phyloP scores from a whole-genome alignment of 1,140 invertebrate species.

The Drosophila watanabei region DNA sequence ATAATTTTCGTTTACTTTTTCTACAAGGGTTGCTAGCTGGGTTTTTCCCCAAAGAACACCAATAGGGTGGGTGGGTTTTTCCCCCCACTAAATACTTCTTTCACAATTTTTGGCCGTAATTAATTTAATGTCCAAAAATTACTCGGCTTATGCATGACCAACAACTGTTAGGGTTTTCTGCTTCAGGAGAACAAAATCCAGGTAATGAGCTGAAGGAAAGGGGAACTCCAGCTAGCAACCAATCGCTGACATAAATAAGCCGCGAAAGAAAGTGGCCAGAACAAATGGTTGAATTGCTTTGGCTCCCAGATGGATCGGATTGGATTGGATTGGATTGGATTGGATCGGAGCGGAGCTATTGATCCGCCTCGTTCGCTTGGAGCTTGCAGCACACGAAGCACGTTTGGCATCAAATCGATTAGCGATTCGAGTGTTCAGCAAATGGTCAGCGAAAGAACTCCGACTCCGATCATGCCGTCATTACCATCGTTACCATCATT shows the following conservation, averaged over 20 bases:
- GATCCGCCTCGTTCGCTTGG: slow-evolving; percentile 39
- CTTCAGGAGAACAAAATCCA: not conserved
- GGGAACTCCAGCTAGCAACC: not conserved
- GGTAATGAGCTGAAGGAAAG: slow-evolving; percentile 10
- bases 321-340: slow-evolving; percentile 24
- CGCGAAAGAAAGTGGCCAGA: slow-evolving; percentile 69
- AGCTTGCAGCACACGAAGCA: slow-evolving; percentile 32
- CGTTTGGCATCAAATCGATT: slow-evolving; percentile 80
- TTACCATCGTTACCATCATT: slow-evolving; percentile 42
- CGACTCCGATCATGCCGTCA: slow-evolving; percentile 24
- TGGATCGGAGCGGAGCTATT: slow-evolving; percentile 30
- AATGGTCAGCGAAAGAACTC: slow-evolving; percentile 57
- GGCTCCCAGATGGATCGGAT: slow-evolving; percentile 41
- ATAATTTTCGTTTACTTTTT: slow-evolving; percentile 31
- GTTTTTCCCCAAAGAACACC: not conserved
- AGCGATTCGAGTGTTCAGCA: slow-evolving; percentile 60
- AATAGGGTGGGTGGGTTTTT: slow-evolving; percentile 16
- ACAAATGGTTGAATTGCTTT: slow-evolving; percentile 58
- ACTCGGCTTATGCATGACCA: slow-evolving; percentile 46
- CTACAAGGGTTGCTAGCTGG: slow-evolving; percentile 14
- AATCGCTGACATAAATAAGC: slow-evolving; percentile 68
- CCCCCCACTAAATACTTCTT: slow-evolving; percentile 33
- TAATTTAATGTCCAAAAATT: slow-evolving; percentile 70
- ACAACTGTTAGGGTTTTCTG: slow-evolving; percentile 51
- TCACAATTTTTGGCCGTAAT: slow-evolving; percentile 58